phyloP scores from a whole-genome alignment of 2,888 invertebrate genomes.

The Thecophora atra region DNA sequence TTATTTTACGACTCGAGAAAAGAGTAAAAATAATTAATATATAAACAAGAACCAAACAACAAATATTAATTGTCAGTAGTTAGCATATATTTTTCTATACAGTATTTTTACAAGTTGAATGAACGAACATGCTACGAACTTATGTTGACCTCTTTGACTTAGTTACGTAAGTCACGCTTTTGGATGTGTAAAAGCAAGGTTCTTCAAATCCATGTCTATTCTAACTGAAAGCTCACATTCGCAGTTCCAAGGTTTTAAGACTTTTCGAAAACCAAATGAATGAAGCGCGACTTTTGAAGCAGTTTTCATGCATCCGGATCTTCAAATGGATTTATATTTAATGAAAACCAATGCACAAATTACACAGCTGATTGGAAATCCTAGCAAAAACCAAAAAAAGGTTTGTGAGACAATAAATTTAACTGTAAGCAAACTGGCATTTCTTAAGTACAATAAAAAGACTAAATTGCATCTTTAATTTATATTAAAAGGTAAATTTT shows the following conservation, averaged over 20 bases:
- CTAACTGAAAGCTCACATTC: slow-evolving; percentile 15
- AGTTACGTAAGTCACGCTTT: slow-evolving; percentile 18
- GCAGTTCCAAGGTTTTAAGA: slow-evolving; percentile 4
- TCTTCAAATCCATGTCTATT: slow-evolving; percentile 2
- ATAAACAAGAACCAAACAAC: background rate
- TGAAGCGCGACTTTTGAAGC: background rate
- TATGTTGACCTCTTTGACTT: slow-evolving; percentile 7
- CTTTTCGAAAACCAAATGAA: background rate
- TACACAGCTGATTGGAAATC: too few species aligned
- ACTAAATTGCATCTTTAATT: too few species aligned
- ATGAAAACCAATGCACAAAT: background rate
- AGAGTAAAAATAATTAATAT: too few species aligned
- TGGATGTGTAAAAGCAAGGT: background rate
- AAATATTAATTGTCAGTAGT: background rate
- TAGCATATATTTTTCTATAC: background rate
- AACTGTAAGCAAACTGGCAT: too few species aligned
- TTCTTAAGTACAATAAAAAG: too few species aligned
- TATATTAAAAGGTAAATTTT: too few species aligned
- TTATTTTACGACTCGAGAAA: too few species aligned
- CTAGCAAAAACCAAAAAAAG: too few species aligned
- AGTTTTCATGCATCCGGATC: slow-evolving; percentile 19
- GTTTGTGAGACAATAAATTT: too few species aligned
- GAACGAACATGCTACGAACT: background rate
- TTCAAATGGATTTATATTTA: background rate
- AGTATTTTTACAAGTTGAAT: background rate